Evolutionary conservation across 2,888 invertebrate species (phyloP), one percentile per base, ranked within the genome.

Genomic region (Campopleginae sp.): DNA sequence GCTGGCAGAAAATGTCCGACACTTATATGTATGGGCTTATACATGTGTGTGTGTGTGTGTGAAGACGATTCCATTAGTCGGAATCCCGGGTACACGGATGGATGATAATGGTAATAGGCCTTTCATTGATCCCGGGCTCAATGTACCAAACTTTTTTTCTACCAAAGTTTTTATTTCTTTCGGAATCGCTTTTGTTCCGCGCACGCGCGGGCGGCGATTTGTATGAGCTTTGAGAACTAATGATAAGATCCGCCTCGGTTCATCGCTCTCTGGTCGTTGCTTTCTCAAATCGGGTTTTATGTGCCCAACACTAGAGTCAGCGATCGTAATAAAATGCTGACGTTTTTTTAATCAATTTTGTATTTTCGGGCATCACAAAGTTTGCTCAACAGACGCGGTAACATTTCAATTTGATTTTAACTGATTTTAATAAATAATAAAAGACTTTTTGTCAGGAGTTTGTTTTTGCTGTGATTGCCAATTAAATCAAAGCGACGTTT

Each of bases 101-200:
- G 19, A 70, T 38, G 54, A 66, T 72, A 74, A 84, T 68, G 80
- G 77, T 84, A 81, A 84, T 81, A 66, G 84, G 48, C 74, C 23
- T 44, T 23, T 38, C 80, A 84, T 84, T 80, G 84, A 84, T 77
- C 84, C 42, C 54, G 12, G n/a, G 70, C 33, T 38, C 72, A 84
- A 84, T 79, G 75, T 75, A 19, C 44, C 48, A 76, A 76, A 76
- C 46, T 38, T 58, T 58, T 65, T 65, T 38, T 48, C 33, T 0
- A 31, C 65, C 19, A 74, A 42, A 74, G 23, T 58, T 74, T 61
- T 42, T 23, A 46, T 68, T 74, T 44, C 61, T n/a, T 42, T 0
- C 5, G 27, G 10, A 42, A 51, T 74, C 17, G 14, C 12, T 23
- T 68, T 44, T 46, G 27, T 44, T 17, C 46, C 17, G 46, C n/a